These are phyloP conservation scores for Ennomos quercinarius DNA, from an alignment of 2,888 invertebrate species.

Conservation along the genomic window DNA sequence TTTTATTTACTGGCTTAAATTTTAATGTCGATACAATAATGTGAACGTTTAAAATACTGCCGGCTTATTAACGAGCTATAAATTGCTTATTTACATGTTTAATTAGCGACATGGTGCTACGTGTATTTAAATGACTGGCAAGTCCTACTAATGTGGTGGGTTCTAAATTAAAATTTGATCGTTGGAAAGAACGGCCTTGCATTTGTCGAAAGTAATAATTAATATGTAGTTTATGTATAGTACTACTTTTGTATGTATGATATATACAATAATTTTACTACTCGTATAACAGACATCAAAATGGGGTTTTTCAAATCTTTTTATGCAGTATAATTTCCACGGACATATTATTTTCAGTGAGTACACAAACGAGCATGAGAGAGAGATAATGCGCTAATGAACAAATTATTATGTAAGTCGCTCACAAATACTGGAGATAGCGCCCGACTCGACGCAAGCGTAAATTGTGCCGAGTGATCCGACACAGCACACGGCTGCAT, in stretches of 20 bases:
- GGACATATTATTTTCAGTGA: slow-evolving; percentile 10
- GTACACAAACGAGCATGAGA: slow-evolving; percentile 36
- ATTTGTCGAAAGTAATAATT: slow-evolving; percentile 2
- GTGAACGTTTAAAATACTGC: slow-evolving; percentile 34
- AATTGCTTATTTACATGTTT: slow-evolving; percentile 16
- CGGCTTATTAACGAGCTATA: slow-evolving; percentile 34
- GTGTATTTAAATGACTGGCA: slow-evolving; percentile 8
- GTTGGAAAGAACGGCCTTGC: slow-evolving; percentile 1
- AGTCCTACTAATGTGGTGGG: background rate
- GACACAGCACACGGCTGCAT: slow-evolving; percentile 27
- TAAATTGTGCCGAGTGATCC: slow-evolving; percentile 37
- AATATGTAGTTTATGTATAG: background rate
- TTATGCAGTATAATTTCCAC: slow-evolving; percentile 18
- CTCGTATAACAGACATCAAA: slow-evolving; percentile 3
- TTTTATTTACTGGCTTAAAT: slow-evolving; percentile 40
- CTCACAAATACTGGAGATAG: slow-evolving; percentile 66
- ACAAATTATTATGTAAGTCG: slow-evolving; percentile 69
- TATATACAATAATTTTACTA: too few relatives aligned
- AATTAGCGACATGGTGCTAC: slow-evolving; percentile 12
- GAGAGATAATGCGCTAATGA: slow-evolving; percentile 68
- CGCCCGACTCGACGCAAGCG: slow-evolving; percentile 61
- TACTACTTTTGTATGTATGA: too few relatives aligned
- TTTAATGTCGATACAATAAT: slow-evolving; percentile 41
- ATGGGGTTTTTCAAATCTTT: slow-evolving; percentile 28
- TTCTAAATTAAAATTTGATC: slow-evolving; percentile 8